phyloP scores from a whole-genome alignment of 2,888 invertebrate species.

The Perithous albicinctus region DNA sequence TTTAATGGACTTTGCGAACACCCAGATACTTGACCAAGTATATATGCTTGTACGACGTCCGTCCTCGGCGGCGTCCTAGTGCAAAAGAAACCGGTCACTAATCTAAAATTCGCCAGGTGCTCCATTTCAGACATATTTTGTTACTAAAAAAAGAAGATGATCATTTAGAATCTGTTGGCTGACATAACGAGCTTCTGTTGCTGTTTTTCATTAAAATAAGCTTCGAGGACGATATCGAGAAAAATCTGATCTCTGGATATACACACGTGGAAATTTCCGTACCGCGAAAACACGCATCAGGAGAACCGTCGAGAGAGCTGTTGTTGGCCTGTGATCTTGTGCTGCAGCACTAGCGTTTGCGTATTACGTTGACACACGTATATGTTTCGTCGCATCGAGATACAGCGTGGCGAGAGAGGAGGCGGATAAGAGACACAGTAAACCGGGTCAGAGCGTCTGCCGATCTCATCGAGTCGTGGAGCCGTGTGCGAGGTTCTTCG shows the following conservation, averaged over 20 bases:
- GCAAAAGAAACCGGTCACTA: too few species aligned
- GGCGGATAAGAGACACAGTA: slow-evolving; percentile 37
- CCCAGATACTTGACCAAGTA: too few species aligned
- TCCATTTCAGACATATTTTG: too few species aligned
- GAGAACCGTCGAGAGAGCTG: background rate
- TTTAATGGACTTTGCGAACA: too few species aligned
- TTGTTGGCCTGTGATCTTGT: background rate
- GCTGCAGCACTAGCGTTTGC: slow-evolving; percentile 31
- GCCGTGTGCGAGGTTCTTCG: slow-evolving; percentile 28
- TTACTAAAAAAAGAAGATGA: background rate
- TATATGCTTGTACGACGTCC: too few species aligned
- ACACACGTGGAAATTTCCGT: slow-evolving; percentile 23
- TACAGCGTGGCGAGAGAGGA: slow-evolving; percentile 40
- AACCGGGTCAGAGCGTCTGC: slow-evolving; percentile 74
- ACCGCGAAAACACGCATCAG: slow-evolving; percentile 19
- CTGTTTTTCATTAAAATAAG: background rate
- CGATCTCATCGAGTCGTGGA: slow-evolving; percentile 61
- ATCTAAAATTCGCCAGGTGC: too few species aligned
- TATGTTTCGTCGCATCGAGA: slow-evolving; percentile 7
- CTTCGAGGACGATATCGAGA: background rate
- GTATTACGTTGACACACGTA: slow-evolving; percentile 33
- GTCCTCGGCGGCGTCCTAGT: too few species aligned
- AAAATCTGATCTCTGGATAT: background rate
- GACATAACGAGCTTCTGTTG: background rate
- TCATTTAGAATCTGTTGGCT: background rate